Percentiles rank a stretch among this genome's conserved stretches.
Conservation (phyloP, 2,797 vertebrate genomes). For the Eulemur coronatus region DNA sequence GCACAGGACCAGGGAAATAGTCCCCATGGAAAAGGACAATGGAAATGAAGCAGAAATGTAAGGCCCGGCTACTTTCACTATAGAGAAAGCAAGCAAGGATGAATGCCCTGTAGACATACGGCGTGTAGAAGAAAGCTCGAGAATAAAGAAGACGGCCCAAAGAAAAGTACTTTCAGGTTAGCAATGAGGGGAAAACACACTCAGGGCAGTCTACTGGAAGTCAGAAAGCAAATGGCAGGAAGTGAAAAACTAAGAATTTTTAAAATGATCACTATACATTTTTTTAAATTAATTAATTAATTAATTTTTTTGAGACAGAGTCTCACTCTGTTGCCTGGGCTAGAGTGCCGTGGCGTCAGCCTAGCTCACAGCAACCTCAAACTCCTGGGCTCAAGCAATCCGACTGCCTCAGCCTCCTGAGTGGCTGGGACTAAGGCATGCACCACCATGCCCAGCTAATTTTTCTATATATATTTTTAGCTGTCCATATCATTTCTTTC, state of each 20-base stretch:
- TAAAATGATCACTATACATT: not conserved
- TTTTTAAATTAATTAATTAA: not conserved
- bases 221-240: not conserved
- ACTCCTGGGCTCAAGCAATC: too few species aligned
- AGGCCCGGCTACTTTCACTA: not conserved
- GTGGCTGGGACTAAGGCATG: too few species aligned
- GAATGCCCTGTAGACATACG: not conserved
- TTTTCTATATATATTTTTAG: too few species aligned
- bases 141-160: not conserved
- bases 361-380: too few species aligned
- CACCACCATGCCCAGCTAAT: too few species aligned
- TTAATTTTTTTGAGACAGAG: too few species aligned
- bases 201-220: not conserved
- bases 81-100: not conserved
- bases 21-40: slow-evolving; percentile 1
- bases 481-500: too few species aligned
- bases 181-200: not conserved
- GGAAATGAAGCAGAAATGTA: slow-evolving; percentile 7
- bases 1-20: not conserved
- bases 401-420: too few species aligned
- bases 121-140: not conserved
- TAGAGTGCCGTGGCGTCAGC: too few species aligned
- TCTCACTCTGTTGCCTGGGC: too few species aligned
- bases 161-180: not conserved
- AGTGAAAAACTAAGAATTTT: not conserved